These are phyloP conservation scores for Scomber japonicus DNA, from an alignment of 2,113 vertebrate species.

Conservation along the genomic window DNA sequence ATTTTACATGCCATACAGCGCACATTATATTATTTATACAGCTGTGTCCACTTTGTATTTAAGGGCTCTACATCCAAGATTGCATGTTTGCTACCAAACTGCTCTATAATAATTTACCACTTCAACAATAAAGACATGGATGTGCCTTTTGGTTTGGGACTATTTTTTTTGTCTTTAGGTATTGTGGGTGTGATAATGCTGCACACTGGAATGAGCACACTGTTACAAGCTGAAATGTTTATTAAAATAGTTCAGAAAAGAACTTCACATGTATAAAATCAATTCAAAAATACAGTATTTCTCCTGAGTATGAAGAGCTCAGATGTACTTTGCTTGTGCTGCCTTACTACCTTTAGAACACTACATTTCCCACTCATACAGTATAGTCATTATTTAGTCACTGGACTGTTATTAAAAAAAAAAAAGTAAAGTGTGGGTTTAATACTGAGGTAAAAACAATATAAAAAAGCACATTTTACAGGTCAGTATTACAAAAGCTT, in stretches of 20 bases:
- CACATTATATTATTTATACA: constrained; percentile 90
- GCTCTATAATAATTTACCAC: constrained; percentile 83
- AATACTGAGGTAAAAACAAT: constrained; percentile 47
- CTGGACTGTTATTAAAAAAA: constrained; percentile 44
- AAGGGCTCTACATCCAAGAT: constrained; percentile 88
- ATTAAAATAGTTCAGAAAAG: constrained; percentile 52
- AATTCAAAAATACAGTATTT: constrained; percentile 52
- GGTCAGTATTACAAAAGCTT: constrained; percentile 25
- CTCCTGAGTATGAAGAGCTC: constrained; percentile 31
- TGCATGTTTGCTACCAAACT: constrained; percentile 92
- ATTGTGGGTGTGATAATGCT: not conserved
- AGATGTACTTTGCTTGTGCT: constrained; percentile 10
- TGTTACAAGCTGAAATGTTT: constrained; percentile 47
- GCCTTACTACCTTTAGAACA: not conserved
- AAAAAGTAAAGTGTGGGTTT: constrained; percentile 4
- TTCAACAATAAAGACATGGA: constrained; percentile 89
- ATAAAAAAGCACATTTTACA: constrained; percentile 26
- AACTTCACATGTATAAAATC: constrained; percentile 36
- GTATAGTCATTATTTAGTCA: not conserved
- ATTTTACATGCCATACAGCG: constrained; percentile 89
- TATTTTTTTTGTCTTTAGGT: constrained; percentile 25
- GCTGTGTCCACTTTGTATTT: constrained; percentile 90
- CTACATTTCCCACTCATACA: not conserved
- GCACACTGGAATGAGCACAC: not conserved
- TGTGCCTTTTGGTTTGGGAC: constrained; percentile 81